Conservation (phyloP, 2,888 invertebrate genomes). For the Oeneis ivallda region DNA sequence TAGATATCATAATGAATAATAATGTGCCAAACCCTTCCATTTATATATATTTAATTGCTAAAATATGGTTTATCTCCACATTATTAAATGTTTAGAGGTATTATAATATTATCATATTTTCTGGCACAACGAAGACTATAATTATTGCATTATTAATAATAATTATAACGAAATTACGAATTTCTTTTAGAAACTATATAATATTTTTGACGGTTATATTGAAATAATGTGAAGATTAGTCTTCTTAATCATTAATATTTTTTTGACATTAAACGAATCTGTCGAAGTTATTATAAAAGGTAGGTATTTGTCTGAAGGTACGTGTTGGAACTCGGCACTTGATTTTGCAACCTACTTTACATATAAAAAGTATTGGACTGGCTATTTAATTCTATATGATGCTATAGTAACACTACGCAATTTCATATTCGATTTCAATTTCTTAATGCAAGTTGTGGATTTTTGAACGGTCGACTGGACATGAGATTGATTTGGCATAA, state of each 20-base stretch:
- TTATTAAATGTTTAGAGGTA: slow-evolving; percentile 20
- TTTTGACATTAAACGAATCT: not conserved
- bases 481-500: too few species aligned
- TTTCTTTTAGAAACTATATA: slow-evolving; percentile 51
- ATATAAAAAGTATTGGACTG: not conserved
- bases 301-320: not conserved
- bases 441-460: too few species aligned
- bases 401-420: too few species aligned
- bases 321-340: not conserved
- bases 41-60: not conserved
- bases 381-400: not conserved
- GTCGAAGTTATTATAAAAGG: too few species aligned
- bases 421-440: too few species aligned
- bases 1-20: slow-evolving; percentile 26
- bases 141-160: slow-evolving; percentile 26
- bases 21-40: slow-evolving; percentile 36
- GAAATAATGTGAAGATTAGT: slow-evolving; percentile 34
- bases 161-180: slow-evolving; percentile 34
- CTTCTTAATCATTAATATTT: slow-evolving; percentile 1
- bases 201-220: slow-evolving; percentile 62
- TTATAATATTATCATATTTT: slow-evolving; percentile 27
- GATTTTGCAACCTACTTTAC: too few species aligned
- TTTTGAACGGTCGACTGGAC: too few species aligned
- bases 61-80: slow-evolving; percentile 26
- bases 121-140: slow-evolving; percentile 40